A percentile compares a stretch with the other conserved stretches of the same genome.
phyloP scores from a whole-genome alignment of 2,113 vertebrate genomes.

The Mus musculus region GRCm39 chr2:119614501-119615000 shows the following conservation, averaged over 20 bases:
- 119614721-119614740: not conserved
- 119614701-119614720: not conserved
- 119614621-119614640: not conserved
- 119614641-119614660: not conserved
- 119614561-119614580: not conserved
- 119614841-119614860: not conserved
- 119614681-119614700: not conserved
- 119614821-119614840: not conserved
- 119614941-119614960: not conserved
- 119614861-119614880: not conserved
- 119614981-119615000: not conserved
- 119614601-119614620: not conserved
- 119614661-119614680: not conserved
- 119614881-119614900: not conserved
- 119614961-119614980: not conserved
- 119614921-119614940: conserved; percentile 45
- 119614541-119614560: not conserved
- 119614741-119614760: not conserved
- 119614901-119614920: not conserved
- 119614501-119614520: not conserved
- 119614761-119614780: not conserved
- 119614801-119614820: not conserved
- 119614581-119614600: not conserved
- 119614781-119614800: not conserved
- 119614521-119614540: not conserved